Evolutionary conservation across 2,797 vertebrate species (phyloP).

Genomic region (Hemitrygon akajei): DNA sequence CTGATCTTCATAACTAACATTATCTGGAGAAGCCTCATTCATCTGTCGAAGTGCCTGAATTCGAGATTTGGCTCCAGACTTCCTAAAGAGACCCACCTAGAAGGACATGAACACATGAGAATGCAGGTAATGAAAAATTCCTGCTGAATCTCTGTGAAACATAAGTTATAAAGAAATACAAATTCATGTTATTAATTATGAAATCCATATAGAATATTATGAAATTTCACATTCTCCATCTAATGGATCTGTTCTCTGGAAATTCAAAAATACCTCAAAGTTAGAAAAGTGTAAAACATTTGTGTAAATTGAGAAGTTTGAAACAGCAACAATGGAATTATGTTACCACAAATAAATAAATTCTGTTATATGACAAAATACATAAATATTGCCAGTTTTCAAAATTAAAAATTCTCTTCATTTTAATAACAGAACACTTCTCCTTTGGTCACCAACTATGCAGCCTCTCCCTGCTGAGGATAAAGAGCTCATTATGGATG

Average conservation of each 20-base stretch:
- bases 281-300: neutral
- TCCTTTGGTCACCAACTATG: neutral
- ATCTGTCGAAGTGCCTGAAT: conserved; percentile 89
- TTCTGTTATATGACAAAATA: neutral
- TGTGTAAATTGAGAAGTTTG: neutral
- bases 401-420: neutral
- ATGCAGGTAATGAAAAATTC: neutral
- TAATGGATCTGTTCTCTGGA: neutral
- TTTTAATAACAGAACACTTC: neutral
- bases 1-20: conserved; percentile 87
- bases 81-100: conserved; percentile 93
- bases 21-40: conserved; percentile 84
- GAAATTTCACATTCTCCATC: neutral
- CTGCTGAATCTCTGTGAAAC: neutral
- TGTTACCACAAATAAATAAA: too few relatives aligned
- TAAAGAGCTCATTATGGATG: too few relatives aligned
- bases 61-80: conserved; percentile 93
- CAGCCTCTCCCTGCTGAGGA: neutral
- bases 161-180: neutral
- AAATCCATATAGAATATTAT: neutral
- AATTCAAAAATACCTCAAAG: neutral
- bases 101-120: conserved; percentile 17
- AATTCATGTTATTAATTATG: neutral
- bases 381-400: neutral
- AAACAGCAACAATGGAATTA: neutral